Evolutionary conservation across 2,113 vertebrate species (phyloP), one percentile per base, ranked within the genome.

Genomic region (Carettochelys insculpta): DNA sequence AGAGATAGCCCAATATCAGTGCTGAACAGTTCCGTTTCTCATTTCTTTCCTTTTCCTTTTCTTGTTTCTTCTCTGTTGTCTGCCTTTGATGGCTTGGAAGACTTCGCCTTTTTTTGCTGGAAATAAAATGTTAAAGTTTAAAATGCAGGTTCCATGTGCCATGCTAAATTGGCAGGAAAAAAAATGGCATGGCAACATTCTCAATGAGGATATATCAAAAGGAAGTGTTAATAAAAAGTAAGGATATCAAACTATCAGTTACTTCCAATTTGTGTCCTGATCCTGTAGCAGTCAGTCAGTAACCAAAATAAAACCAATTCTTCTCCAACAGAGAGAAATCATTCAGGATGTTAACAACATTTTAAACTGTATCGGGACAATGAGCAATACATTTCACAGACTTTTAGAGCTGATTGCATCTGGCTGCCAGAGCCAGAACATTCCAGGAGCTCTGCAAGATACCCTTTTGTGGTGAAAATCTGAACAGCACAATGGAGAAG

Each of bases 31-130:
- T 92, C 17, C 16, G 54, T 58, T 95, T 94, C 93, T 50, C 94
- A 92, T 92, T 88, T 98, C 94, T 96, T 98, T 27, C 94, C 97
- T 73, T 98, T 99, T 8, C 98, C 98, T 92, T 99, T 99, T 52
- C 98, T 98, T 89, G 97, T 97, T 91, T 98, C 98, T 61, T 97
- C 98, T 1, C 95, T 97, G 97, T 98, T 98, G 95, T 98, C 98
- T 94, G 96, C 96, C 92, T 98, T 99, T 83, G 97, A 61, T 71
- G 96, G 93, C 96, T 98, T 99, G 89, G 97, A 97, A 89, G 97
- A 83, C 97, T 98, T 99, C 2, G 73, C 89, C 94, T 98, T 99
- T 97, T 98, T 99, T 95, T 98, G 98, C 98, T 98, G 94, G 27
- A 56, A 82, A 88, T 31, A 65, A 85, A 71, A 92, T 22, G 90